Conservation (phyloP, 2,888 invertebrate species). For the Drosophila kuntzei region DNA sequence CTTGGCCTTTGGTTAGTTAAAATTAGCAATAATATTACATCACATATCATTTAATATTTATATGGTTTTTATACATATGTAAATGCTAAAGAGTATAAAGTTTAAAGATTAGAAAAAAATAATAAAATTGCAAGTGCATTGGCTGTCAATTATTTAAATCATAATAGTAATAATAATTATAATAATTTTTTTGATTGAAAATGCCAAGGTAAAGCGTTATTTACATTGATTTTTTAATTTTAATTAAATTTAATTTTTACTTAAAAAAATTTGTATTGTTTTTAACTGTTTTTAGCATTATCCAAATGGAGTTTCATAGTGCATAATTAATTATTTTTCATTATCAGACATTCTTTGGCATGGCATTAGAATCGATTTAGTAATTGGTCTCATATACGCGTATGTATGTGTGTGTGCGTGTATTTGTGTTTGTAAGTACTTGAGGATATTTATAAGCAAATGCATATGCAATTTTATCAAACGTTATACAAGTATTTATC, state of each 20-base stretch:
- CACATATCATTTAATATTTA: slow-evolving; percentile 68
- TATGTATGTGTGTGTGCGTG: slow-evolving; percentile 18
- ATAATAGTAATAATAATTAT: slow-evolving; percentile 15
- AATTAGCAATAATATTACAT: slow-evolving; percentile 83
- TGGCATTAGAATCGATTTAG: slow-evolving; percentile 68
- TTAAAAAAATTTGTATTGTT: slow-evolving; percentile 13
- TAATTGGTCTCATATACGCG: slow-evolving; percentile 28
- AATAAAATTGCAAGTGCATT: slow-evolving; percentile 79
- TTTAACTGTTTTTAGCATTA: slow-evolving; percentile 25
- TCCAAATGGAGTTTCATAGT: slow-evolving; percentile 50
- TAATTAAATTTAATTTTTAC: slow-evolving; percentile 8
- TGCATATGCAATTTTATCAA: slow-evolving; percentile 75
- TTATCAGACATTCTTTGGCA: slow-evolving; percentile 56
- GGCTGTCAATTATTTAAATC: slow-evolving; percentile 52
- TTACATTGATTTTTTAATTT: slow-evolving; percentile 54
- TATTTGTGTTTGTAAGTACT: slow-evolving; percentile 32
- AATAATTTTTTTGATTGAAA: slow-evolving; percentile 33
- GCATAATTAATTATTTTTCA: slow-evolving; percentile 46
- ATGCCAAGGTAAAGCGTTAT: slow-evolving; percentile 75
- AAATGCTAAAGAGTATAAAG: slow-evolving; percentile 70
- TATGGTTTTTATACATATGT: slow-evolving; percentile 68
- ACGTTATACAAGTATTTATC: slow-evolving; percentile 65
- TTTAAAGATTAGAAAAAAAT: slow-evolving; percentile 58
- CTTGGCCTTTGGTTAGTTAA: slow-evolving; percentile 86
- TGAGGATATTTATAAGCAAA: slow-evolving; percentile 55